Evolutionary conservation across 2,113 vertebrate genomes (phyloP).

Genomic region (Ovibos moschatus): DNA sequence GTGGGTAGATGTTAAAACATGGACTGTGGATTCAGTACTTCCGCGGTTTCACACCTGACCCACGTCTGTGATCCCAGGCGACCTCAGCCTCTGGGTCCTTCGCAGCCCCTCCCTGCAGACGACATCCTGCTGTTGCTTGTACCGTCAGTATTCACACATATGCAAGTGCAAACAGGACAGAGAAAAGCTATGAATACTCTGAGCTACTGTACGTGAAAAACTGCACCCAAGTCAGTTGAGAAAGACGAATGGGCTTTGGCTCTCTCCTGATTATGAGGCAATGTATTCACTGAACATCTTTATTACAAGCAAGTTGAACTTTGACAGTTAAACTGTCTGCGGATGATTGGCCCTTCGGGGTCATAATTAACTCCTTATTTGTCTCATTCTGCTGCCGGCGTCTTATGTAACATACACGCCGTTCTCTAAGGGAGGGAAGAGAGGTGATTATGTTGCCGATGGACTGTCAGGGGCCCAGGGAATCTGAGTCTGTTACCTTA

Average conservation of each 20-base stretch:
- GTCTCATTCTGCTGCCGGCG: accelerated
- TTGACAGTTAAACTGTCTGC: no score
- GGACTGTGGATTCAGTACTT: not conserved
- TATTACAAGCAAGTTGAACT: not conserved
- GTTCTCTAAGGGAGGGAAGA: not conserved
- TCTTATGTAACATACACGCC: not conserved
- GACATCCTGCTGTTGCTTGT: accelerated
- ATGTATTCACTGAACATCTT: no score
- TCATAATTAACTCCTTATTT: no score
- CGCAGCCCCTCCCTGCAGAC: not conserved
- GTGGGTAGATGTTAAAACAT: not conserved
- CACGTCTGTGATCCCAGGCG: accelerated
- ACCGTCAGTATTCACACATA: not conserved
- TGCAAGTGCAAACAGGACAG: not conserved
- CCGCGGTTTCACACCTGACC: not conserved
- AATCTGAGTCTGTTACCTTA: accelerated
- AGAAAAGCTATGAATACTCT: not conserved
- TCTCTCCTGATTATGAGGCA: not conserved
- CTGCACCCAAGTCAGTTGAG: not conserved
- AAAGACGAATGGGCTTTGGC: not conserved
- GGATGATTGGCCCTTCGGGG: no score
- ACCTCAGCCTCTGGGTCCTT: not conserved
- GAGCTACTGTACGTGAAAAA: no score
- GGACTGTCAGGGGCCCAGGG: no score
- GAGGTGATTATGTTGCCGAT: accelerated